Evolutionary conservation across 2,797 vertebrate genomes (phyloP), one percentile per base, ranked within the genome.

Genomic region (Eulemur albifrons): DNA sequence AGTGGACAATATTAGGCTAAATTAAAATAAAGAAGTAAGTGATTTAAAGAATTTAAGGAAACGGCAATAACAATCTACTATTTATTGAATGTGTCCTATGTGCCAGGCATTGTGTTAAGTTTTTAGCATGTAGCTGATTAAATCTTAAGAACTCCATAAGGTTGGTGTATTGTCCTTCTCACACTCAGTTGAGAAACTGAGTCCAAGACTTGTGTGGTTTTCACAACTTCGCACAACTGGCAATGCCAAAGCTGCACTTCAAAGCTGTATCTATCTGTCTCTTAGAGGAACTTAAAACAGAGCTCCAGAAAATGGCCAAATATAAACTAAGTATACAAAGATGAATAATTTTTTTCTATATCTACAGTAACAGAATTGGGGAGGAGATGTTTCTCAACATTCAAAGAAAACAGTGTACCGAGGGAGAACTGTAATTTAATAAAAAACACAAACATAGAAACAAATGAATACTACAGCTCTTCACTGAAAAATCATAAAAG

Each of bases 11-110:
- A 88, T 52, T 50, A 61, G 30, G 45, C 43, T 81, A 95, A 92
- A 72, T 7, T 72, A 7, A 96, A 94, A 90, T 57, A 57, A 96
- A 94, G 38, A 52, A 82, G 40, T 35, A 93, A 95, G 38, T 54
- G 45, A 91, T 65, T 88, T 59, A 59, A 95, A 93, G 27, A 76
- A 92, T 67, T 81, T 67, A 80, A 84, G 48, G 20, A 83, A 88
- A 77, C n/a, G 17, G 0, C 76, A 83, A 17, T 40, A 77, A 40
- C 23, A 61, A 90, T 32, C 59, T 85, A 40, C 4, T 57, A 80
- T 48, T 63, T 75, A 88, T 9, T 50, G 32, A 65, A 70, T 23
- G 23, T 10, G 86, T 61, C 83, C 20, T 30, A 21, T 43, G 35
- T 90, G 73, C 5, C n/a, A 85, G 43, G 8, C 52, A 73, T 61